Conservation (phyloP, 2,113 vertebrate species). For the Cynopterus brachyotis region DNA sequence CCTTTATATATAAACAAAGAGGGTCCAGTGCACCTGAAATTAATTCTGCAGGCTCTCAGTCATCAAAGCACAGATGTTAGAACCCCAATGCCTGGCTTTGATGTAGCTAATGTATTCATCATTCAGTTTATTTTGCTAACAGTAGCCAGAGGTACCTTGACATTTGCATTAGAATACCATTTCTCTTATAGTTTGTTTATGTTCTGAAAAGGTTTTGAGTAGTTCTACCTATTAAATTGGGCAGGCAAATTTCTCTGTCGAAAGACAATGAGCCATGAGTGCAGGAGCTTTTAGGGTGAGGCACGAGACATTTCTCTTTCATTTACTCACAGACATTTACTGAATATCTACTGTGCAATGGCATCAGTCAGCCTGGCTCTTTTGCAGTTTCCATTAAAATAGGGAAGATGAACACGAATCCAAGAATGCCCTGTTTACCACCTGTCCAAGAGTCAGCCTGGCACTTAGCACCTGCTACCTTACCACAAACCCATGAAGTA, state of each 20-base stretch:
- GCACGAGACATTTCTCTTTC: neutral
- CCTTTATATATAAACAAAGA: neutral
- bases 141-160: constrained; percentile 22
- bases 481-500: neutral
- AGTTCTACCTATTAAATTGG: neutral
- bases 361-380: neutral
- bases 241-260: neutral
- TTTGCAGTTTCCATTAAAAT: neutral
- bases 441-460: neutral
- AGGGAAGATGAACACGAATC: neutral
- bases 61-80: neutral
- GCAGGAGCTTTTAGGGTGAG: neutral
- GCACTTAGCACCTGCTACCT: neutral
- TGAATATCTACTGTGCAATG: neutral
- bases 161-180: constrained; percentile 26
- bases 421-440: neutral
- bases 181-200: constrained; percentile 33
- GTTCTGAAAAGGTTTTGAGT: constrained; percentile 51
- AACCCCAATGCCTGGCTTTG: neutral
- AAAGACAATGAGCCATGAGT: neutral
- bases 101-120: neutral
- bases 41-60: neutral
- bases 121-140: constrained; percentile 25
- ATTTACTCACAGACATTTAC: neutral
- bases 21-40: neutral